Evolutionary conservation across 2,888 invertebrate genomes (phyloP), one percentile per base, ranked within the genome.

Genomic region (Tyria jacobaeae): DNA sequence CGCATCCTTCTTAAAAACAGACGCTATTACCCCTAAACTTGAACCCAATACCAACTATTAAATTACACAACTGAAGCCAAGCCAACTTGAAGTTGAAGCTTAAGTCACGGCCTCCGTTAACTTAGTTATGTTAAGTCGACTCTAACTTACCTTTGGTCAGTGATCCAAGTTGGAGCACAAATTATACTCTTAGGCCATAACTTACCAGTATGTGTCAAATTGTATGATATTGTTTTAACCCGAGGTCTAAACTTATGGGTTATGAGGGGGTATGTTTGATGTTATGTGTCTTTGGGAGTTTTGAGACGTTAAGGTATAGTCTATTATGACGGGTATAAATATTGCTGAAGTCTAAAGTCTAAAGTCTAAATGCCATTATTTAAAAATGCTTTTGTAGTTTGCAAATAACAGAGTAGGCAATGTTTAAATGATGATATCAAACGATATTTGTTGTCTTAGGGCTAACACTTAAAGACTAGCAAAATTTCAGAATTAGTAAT

Each of bases 81-180:
- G 64, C 64, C 65, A 71, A 79, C 72, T 77, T 78, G 62, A 79
- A 80, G 77, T 81, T 66, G 79, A 59, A 71, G 78, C 75, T 78
- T 80, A 83, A 78, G 80, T 77, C 79, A 73, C 60, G 73, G 73
- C 75, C n/a, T 76, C 73, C 65, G 73, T 76, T 78, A 83, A 84
- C 76, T 84, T 80, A 78, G 76, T 76, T 76, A 74, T 63, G 76
- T 74, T 78, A 78, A 80, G 70, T 78, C 72, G 63, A 75, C 67
- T 61, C 71, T 73, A 73, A 78, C 71, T 77, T 78, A 76, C 76
- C 76, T 76, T 62, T 73, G 80, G 81, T 79, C 78, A 80, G 74
- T 77, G 78, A 81, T 80, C 76, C 71, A 70, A 70, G 55, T 78
- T 69, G 65, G 75, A 68, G 63, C 64, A 64, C 68, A 73, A 76